phyloP scores from a whole-genome alignment of 37 sponge, comb jelly and placozoan genomes.

The Tethya wilhelma region DNA sequence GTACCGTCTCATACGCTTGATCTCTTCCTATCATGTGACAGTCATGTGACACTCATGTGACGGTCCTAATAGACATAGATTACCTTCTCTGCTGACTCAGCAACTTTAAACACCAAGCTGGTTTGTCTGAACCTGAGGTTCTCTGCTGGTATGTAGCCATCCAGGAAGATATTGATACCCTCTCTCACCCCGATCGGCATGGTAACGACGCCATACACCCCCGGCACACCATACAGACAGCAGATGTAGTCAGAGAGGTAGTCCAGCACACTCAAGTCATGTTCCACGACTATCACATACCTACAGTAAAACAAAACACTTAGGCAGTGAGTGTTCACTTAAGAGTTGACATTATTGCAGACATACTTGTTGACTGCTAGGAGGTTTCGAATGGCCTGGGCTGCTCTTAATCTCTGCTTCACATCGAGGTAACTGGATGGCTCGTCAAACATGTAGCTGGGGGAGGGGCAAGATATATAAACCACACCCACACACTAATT shows the following conservation, averaged over 20 bases:
- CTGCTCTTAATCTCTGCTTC: slow-evolving; percentile 93
- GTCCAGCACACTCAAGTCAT: slow-evolving; percentile 98
- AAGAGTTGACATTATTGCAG: background rate
- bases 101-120: slow-evolving; percentile 92
- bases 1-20: slow-evolving; percentile 86
- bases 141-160: slow-evolving; percentile 98
- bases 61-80: background rate
- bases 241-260: slow-evolving; percentile 99
- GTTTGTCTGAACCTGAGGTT: slow-evolving; percentile 96
- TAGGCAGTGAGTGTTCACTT: background rate
- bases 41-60: too few relatives aligned
- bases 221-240: slow-evolving; percentile 96
- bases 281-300: slow-evolving; percentile 98
- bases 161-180: slow-evolving; percentile 99
- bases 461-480: background rate
- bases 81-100: slow-evolving; percentile 92
- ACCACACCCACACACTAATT: background rate
- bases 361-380: slow-evolving; percentile 80
- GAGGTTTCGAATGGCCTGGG: slow-evolving; percentile 81
- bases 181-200: slow-evolving; percentile 97
- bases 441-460: slow-evolving; percentile 99
- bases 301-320: slow-evolving; percentile 22
- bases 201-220: slow-evolving; percentile 98
- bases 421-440: slow-evolving; percentile 98
- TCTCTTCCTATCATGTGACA: slow-evolving; percentile 63